Base-by-base conservation (phyloP, 2,797 vertebrate genomes). In the Myotis planiceps region DNA sequence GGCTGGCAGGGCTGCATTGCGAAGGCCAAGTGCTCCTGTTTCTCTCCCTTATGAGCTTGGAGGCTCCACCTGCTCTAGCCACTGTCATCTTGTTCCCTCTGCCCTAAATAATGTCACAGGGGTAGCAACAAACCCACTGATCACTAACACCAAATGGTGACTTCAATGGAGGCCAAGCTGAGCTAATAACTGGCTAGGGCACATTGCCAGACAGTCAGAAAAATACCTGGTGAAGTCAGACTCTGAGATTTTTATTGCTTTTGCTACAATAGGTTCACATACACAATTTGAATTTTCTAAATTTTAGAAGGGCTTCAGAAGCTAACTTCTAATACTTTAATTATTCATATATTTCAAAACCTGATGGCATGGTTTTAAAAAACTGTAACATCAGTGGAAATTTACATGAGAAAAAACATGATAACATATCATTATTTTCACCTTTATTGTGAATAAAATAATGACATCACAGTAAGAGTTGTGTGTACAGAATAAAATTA, bases 261-360 rank as follows among this genome's bases (percentile, higher is more conserved):
- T 83, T 63, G 34, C 39, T 74, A 32, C 2, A 63, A n/a, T 18
- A 88, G n/a, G 27, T 9, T 74, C 37, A 72, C 4, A 84, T 9
- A 85, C 1, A 84, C 27, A 68, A 80, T 88, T 39, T 68, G 63
- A 92, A 21, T 84, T 79, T 75, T 79, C 58, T 78, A 53, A 76
- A 86, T 69, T 83, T 94, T 81, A 49, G 45, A 68, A 86, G 89
- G 79, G 9, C 23, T 91, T 82, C 34, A 75, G 37, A 92, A 90
- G 37, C 49, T 68, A 71, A 87, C 29, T 92, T 75, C 34, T 39
- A 85, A 39, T 58, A 72, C 13, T 90, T 68, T 0, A 69, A 25
- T 82, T 32, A 53, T 88, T 76, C 55, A 78, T 63, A 80, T 82
- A 53, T 75, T 89, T n/a, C 65, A 71, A 95, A 89, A 37, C 12